Percentiles rank a stretch among this genome's conserved stretches.
These are phyloP conservation scores for Ceratina calcarata DNA, from an alignment of 1,140 invertebrate species.

Conservation along the genomic window DNA sequence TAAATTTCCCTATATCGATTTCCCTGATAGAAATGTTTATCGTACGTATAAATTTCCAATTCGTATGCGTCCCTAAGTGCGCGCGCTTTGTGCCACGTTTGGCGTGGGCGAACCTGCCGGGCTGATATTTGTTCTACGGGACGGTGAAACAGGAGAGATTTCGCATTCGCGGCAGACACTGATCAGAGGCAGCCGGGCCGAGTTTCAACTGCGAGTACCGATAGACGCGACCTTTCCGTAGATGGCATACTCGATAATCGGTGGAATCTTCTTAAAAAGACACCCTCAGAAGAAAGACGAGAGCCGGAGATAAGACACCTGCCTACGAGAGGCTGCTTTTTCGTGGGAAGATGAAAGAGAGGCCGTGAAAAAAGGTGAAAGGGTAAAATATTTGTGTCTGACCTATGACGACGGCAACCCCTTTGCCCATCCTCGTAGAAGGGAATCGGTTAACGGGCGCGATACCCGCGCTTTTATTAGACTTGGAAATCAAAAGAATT, in stretches of 20 bases:
- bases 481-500: constrained; percentile 41
- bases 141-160: too few species aligned
- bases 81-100: background rate
- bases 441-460: constrained; percentile 14
- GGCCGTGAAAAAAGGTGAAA: constrained; percentile 14
- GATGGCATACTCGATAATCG: constrained; percentile 43
- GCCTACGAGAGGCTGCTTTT: background rate
- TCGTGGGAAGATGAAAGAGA: constrained; percentile 17
- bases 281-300: too few species aligned
- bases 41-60: constrained; percentile 2
- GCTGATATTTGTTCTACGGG: background rate
- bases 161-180: constrained; percentile 6
- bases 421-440: constrained; percentile 42
- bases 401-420: constrained; percentile 1
- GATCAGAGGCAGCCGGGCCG: too few species aligned
- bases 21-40: constrained; percentile 22
- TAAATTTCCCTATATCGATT: background rate
- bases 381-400: constrained; percentile 31
- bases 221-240: background rate
- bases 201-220: too few species aligned
- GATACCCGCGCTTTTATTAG: constrained; percentile 15
- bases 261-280: background rate
- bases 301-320: too few species aligned
- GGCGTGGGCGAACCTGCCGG: background rate
- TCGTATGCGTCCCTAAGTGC: background rate